These are phyloP conservation scores for Brenthis daphne DNA, from an alignment of 2,888 invertebrate species.

Conservation along the genomic window DNA sequence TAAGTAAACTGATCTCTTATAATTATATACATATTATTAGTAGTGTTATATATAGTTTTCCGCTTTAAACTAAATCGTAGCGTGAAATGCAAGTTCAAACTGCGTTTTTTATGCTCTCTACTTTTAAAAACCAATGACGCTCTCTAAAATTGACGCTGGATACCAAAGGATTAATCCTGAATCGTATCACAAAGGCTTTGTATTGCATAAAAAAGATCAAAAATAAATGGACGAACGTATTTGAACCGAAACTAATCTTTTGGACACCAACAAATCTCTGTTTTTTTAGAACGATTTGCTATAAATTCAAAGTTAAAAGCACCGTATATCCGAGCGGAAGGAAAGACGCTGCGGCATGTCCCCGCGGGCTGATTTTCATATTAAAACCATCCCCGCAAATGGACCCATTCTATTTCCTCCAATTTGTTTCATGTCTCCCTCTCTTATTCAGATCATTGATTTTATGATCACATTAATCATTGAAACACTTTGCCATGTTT, in stretches of 20 bases:
- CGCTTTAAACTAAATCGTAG: too few species aligned
- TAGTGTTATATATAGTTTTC: too few species aligned
- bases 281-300: neutral
- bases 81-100: too few species aligned
- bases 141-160: neutral
- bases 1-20: too few species aligned
- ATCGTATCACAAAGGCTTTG: conserved; percentile 1
- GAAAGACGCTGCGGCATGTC: conserved; percentile 40
- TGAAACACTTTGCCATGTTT: neutral
- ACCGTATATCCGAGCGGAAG: conserved; percentile 1
- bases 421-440: conserved; percentile 59
- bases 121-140: neutral
- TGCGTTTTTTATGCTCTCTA: neutral
- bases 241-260: too few species aligned
- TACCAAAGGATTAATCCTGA: neutral
- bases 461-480: conserved; percentile 34
- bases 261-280: neutral
- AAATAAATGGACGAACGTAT: neutral
- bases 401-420: conserved; percentile 53
- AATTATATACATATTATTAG: too few species aligned
- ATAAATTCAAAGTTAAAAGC: neutral
- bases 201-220: neutral
- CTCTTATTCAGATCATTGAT: conserved; percentile 52
- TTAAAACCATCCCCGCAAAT: conserved; percentile 71
- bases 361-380: conserved; percentile 66